Conservation (phyloP, 2,113 vertebrate genomes). For the Fukomys damarensis region DNA sequence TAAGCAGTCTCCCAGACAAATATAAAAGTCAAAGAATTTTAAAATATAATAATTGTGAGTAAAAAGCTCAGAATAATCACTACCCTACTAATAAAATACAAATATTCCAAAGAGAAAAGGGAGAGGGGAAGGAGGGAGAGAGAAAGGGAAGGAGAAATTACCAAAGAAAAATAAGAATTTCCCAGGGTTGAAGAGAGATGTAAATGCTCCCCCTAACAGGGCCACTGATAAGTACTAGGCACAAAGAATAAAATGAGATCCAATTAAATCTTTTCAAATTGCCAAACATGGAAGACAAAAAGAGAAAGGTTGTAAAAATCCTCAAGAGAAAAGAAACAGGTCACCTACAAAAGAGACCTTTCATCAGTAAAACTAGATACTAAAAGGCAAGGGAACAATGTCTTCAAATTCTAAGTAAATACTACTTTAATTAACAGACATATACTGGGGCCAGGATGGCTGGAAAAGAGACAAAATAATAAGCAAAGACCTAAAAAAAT, state of each 20-base stretch:
- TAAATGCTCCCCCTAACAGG: not conserved
- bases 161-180: not conserved
- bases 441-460: not conserved
- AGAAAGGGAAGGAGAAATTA: not conserved
- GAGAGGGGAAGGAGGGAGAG: not conserved
- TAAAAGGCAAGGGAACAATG: conserved; percentile 21
- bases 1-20: not conserved
- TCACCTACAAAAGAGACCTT: not conserved
- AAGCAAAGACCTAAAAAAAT: not conserved
- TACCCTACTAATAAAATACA: not conserved
- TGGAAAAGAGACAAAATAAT: not conserved
- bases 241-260: not conserved
- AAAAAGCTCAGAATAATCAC: not conserved
- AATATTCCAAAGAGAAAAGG: not conserved
- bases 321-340: not conserved
- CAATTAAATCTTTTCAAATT: not conserved
- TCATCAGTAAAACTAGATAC: not conserved
- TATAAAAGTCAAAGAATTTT: conserved; percentile 15
- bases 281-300: not conserved
- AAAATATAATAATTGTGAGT: not conserved
- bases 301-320: not conserved
- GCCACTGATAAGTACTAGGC: not conserved
- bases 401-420: not conserved
- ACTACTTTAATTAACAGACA: not conserved
- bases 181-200: not conserved